A percentile compares a stretch with the other conserved stretches of the same genome.
Evolutionary conservation across 2,113 vertebrate species (phyloP).

Genomic region (Rattus rattus): DNA sequence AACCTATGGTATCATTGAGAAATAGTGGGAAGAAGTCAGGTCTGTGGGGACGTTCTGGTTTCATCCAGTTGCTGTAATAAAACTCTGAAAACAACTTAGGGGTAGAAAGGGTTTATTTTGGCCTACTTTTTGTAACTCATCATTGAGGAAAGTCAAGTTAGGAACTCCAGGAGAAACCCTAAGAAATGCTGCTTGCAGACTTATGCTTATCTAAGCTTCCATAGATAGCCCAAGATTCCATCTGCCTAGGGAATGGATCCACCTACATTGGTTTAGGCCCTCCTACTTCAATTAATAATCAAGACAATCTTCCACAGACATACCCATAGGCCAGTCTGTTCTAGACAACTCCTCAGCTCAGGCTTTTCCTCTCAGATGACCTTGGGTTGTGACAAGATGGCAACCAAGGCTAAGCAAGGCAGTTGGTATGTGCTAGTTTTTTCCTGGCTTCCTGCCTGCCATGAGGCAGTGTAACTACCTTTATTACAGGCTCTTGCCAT

Average conservation of each 20-base stretch:
- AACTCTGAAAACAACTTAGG: neutral
- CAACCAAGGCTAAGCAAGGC: neutral
- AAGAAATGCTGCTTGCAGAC: neutral
- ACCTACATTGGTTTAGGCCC: neutral
- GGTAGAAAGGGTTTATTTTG: neutral
- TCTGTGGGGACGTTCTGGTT: neutral
- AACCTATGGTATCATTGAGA: too few species aligned
- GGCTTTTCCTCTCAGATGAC: neutral
- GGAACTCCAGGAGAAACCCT: neutral
- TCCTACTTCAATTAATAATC: neutral
- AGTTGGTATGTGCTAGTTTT: neutral
- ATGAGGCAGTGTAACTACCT: neutral
- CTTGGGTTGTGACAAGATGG: neutral
- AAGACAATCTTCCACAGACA: neutral
- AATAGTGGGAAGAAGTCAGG: neutral
- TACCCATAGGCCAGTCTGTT: neutral
- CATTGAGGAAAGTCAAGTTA: neutral
- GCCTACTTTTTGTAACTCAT: too few species aligned
- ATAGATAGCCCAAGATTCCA: neutral
- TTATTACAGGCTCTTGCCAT: too few species aligned
- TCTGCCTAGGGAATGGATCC: neutral
- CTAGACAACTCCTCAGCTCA: neutral
- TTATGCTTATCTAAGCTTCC: neutral
- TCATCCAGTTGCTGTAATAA: neutral
- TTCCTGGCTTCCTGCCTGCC: neutral